Evolutionary conservation across 2,888 invertebrate species (phyloP).

Genomic region (Bugula neritina): DNA sequence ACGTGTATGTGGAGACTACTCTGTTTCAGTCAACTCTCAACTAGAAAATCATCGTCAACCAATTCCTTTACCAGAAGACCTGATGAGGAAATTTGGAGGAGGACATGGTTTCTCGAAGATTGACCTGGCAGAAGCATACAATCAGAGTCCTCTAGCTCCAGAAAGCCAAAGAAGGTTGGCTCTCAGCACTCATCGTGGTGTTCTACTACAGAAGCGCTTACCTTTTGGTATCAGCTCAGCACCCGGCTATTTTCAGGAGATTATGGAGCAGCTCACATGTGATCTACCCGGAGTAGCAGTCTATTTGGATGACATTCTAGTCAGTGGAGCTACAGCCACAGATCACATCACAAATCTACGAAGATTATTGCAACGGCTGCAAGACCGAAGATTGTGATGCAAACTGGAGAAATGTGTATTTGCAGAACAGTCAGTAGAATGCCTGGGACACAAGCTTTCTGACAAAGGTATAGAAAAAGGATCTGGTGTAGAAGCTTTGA

Average conservation of each 20-base stretch:
- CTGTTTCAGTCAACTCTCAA: slow-evolving; percentile 31
- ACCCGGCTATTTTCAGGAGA: slow-evolving; percentile 34
- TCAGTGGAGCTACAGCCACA: slow-evolving; percentile 31
- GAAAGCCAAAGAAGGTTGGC: slow-evolving; percentile 30
- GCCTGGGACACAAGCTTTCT: slow-evolving; percentile 24
- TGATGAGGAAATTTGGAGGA: slow-evolving; percentile 29
- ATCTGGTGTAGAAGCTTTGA: not conserved
- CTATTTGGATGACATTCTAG: slow-evolving; percentile 37
- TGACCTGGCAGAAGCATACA: slow-evolving; percentile 35
- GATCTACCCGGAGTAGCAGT: no score
- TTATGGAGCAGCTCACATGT: slow-evolving; percentile 36
- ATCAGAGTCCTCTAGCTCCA: slow-evolving; percentile 29
- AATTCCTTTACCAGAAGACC: slow-evolving; percentile 31
- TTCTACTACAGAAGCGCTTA: slow-evolving; percentile 34
- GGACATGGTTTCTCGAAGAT: slow-evolving; percentile 31
- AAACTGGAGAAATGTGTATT: slow-evolving; percentile 27
- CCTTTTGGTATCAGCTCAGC: slow-evolving; percentile 34
- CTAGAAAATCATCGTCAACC: slow-evolving; percentile 31
- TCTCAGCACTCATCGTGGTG: slow-evolving; percentile 32
- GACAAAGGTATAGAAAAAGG: not conserved
- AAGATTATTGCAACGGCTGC: slow-evolving; percentile 32
- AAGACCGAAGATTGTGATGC: slow-evolving; percentile 25
- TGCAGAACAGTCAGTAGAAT: slow-evolving; percentile 27
- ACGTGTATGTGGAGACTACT: no score
- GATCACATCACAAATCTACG: slow-evolving; percentile 32